Evolutionary conservation across 2,797 vertebrate species (phyloP).

Genomic region (Rhinoraja longicauda): DNA sequence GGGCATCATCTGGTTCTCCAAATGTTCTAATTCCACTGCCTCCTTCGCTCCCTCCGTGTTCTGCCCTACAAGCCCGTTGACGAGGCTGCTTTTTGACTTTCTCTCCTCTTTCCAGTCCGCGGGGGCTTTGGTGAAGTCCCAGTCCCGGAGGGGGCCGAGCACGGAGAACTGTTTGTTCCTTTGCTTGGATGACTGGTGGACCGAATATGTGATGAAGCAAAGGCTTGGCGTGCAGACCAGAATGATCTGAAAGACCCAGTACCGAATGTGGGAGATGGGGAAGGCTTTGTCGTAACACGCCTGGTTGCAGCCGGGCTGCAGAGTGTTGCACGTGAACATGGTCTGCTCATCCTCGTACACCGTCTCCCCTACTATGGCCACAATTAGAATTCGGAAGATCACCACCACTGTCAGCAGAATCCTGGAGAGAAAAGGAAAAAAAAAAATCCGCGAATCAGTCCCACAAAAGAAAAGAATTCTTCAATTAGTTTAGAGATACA

Average conservation of each 20-base stretch:
- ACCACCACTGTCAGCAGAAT: conserved; percentile 86
- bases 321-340: conserved; percentile 86
- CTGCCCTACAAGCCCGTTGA: conserved; percentile 66
- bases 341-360: conserved; percentile 85
- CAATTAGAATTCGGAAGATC: conserved; percentile 84
- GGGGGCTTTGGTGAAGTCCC: conserved; percentile 54
- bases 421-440: conserved; percentile 49
- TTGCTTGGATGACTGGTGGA: conserved; percentile 76
- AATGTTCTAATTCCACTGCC: conserved; percentile 61
- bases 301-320: conserved; percentile 87
- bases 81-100: conserved; percentile 57
- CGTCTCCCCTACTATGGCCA: conserved; percentile 81
- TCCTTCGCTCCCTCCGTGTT: conserved; percentile 59
- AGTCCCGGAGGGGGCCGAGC: conserved; percentile 70
- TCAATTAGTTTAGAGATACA: too few relatives aligned
- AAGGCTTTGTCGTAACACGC: conserved; percentile 86
- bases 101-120: conserved; percentile 48
- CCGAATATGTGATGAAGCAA: conserved; percentile 82
- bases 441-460: too few relatives aligned
- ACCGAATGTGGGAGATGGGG: conserved; percentile 85
- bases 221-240: conserved; percentile 78
- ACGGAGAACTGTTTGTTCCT: conserved; percentile 70
- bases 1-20: conserved; percentile 69
- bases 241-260: conserved; percentile 83
- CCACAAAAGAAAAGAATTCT: neutral